Evolutionary conservation across 2,888 invertebrate genomes (phyloP), one percentile per base, ranked within the genome.

Genomic region (Rhagophthalmus giganteus): DNA sequence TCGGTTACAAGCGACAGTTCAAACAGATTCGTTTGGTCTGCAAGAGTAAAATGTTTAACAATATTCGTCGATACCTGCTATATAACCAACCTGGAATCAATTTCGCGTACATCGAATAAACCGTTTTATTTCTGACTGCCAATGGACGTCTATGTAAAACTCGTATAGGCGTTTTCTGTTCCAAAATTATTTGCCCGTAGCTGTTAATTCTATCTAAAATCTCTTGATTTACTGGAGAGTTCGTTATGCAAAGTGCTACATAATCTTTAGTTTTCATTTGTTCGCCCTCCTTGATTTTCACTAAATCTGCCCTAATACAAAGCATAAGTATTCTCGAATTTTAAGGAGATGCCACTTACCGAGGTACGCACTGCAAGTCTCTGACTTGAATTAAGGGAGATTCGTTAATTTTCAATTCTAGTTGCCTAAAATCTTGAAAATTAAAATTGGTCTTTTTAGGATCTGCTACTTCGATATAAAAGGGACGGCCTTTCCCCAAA

Each of bases 401-500:
- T 8, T 74, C 67, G 68, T 85, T 85, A 14, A 90, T 83, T 56
- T 75, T 71, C 12, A 75, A 62, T 66, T 87, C 84, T 46, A 90
- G 76, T 15, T 71, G 50, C 28, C 73, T 66, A 39, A 88, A 78
- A 44, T 81, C 73, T 3, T 77, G 67, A 8, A 64, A 65, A 0
- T 76, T 72, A 56, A 87, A 75, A 24, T 75, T 72, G 10, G 81
- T 79, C 12, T 77, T 70, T 55, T 76, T 78, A 0, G 90, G 86
- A 72, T 90, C 84, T 0, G 83, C 67, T 27, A 94, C 81, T 79
- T 97, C 94, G 0, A 97, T 76, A 1, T 90, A 90, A 77, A 98
- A 99, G 0, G 98, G 98, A 5, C 98, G 78, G 0, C 98, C 98
- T 51, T 84, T 79, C 1, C 95, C 94, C 53, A 99, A 76, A 76